Base-by-base conservation (phyloP, 2,888 invertebrate species). In the Cheiracanthium punctorium region DNA sequence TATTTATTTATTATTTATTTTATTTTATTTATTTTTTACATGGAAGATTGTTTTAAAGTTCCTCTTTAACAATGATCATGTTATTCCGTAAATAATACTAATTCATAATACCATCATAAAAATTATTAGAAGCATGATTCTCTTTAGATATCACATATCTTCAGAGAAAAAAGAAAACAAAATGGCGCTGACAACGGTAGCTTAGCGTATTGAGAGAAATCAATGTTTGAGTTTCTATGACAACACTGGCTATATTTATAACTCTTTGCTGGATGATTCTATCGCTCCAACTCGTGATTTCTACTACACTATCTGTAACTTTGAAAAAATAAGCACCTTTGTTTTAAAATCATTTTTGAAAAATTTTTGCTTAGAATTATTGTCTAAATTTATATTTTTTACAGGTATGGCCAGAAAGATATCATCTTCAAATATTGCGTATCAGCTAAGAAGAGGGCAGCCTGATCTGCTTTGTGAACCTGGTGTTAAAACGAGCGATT, bases 221-320 rank as follows among this genome's bases (percentile, higher is more conserved):
- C 67, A 75, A 70, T 82, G 70, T 58, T 58, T 24, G 24, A 7
- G 82, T 82, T 65, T 77, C 82, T 67, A 82, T 82, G 82, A 52
- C 48, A 72, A 82, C 82, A 20, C 2, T 43, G 48, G 37, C 74
- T 81, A 65, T 75, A 69, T 82, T 82, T 70, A 67, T 81, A 33
- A 52, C 17, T 74, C 65, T 12, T 24, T 24, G 14, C 24, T 24
- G 17, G 43, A 48, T 48, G 43, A 58, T 20, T 24, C 58, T 5
- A 58, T 58, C 58, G 24, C 1, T 2, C 1, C 2, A 58, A 58
- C 24, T 58, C 58, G 58, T 24, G 58, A 24, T 58, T 24, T 58
- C 20, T 24, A 58, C 7, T 24, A 4, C 58, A 12, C 14, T 24
- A 4, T 58, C 24, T 58, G 2, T 7, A 24, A 58, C 24, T 24